Conservation (phyloP, 1,140 invertebrate species). For the Drosophila lacteicornis region DNA sequence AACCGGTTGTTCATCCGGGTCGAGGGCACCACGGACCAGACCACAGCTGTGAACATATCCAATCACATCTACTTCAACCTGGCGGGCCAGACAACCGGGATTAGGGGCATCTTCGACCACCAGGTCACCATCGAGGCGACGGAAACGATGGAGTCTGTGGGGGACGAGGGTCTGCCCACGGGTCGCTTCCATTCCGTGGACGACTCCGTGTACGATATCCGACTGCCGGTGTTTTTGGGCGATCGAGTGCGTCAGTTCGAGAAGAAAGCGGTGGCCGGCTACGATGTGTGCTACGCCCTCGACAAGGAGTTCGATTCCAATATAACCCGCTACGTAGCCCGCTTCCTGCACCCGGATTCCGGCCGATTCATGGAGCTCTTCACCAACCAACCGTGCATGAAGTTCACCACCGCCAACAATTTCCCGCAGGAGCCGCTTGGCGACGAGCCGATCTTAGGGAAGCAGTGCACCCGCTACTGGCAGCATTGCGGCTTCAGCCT, state of each 20-base stretch:
- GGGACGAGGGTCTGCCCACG: slow-evolving; percentile 89
- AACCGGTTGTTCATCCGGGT: slow-evolving; percentile 91
- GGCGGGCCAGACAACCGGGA: slow-evolving; percentile 89
- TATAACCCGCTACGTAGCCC: slow-evolving; percentile 43
- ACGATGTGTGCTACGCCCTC: slow-evolving; percentile 91
- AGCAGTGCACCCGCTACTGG: slow-evolving; percentile 87
- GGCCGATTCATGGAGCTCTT: slow-evolving; percentile 89
- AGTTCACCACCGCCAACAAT: slow-evolving; percentile 93
- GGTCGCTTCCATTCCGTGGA: slow-evolving; percentile 89
- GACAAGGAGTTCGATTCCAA: slow-evolving; percentile 65
- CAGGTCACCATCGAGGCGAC: slow-evolving; percentile 90
- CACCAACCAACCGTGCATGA: slow-evolving; percentile 94
- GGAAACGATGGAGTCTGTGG: slow-evolving; percentile 89
- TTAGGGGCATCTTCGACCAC: slow-evolving; percentile 89
- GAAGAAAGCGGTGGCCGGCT: slow-evolving; percentile 85
- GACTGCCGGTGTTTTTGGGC: slow-evolving; percentile 86
- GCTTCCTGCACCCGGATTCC: slow-evolving; percentile 85
- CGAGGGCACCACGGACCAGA: slow-evolving; percentile 89
- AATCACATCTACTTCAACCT: slow-evolving; percentile 98
- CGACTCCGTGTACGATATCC: slow-evolving; percentile 89
- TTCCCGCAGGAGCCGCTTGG: slow-evolving; percentile 86
- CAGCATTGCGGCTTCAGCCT: slow-evolving; percentile 26
- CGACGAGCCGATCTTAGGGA: slow-evolving; percentile 87
- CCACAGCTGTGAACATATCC: slow-evolving; percentile 94
- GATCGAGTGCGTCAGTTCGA: slow-evolving; percentile 84